Evolutionary conservation across 2,888 invertebrate species (phyloP), one percentile per base, ranked within the genome.

Genomic region (Platycheirus rosarum): DNA sequence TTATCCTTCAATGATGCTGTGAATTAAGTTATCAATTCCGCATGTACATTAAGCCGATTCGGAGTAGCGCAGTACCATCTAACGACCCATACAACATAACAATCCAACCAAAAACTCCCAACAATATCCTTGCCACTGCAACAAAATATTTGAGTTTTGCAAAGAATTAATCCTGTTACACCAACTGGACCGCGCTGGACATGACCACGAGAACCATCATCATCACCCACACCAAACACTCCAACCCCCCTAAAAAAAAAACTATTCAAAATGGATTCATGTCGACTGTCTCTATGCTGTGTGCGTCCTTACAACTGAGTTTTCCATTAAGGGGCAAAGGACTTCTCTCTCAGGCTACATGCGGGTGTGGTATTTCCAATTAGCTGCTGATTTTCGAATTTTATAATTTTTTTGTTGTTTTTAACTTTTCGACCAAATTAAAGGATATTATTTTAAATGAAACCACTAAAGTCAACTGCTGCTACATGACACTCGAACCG

Each of bases 401-500:
- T 57, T 55, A 53, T 35, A 18, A 32, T 51, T 16, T 44, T 26
- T 40, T 55, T 23, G 0, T 6, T 48, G 20, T 20, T 37, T 35
- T 23, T 26, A 60, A 66, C 65, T 70, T 70, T 70, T 70, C 32
- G 53, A 70, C 80, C 76, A 51, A 66, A 75, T 80, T 80, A 75
- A 70, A 75, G 76, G 80, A 80, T 76, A 80, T 70, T 76, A 76
- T 76, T 75, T 80, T 76, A 75, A 80, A 76, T 80, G 49, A 80
- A 80, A 76, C 80, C 70, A 26, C 75, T 60, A 80, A 76, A 76
- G 70, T 75, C 60, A 53, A 51, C 65, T 70, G 63, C 74, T 70
- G 75, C 75, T 60, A 65, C 63, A 75, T 65, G 79, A 80, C 79
- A 69, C 44, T 16, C 62, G 4, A 57, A 51, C n/a, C 69, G 23